Conservation (phyloP, 2,113 vertebrate species). For the Beaufortia kweichowensis region DNA sequence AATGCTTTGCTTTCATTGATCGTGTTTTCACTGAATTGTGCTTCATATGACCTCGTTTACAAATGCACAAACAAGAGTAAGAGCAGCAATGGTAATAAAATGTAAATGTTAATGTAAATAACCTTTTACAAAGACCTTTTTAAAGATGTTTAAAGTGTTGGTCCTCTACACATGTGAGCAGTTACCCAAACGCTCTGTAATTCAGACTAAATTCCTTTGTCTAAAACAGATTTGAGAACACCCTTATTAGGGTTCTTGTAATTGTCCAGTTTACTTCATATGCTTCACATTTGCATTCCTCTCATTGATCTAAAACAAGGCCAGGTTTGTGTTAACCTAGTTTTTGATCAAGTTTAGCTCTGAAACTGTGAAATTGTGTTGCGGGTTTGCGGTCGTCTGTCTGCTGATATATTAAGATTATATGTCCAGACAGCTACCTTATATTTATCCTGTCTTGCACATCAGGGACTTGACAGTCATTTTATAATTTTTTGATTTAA, state of each 20-base stretch:
- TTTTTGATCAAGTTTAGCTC: background rate
- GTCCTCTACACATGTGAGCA: background rate
- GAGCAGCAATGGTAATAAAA: background rate
- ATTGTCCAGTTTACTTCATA: background rate
- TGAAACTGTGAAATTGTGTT: too few relatives aligned
- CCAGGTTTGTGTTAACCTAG: background rate
- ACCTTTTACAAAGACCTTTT: background rate
- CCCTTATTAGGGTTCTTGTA: constrained; percentile 7
- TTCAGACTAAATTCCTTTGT: constrained; percentile 3
- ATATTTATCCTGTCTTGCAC: too few relatives aligned
- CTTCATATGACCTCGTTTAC: background rate
- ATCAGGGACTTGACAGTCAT: too few relatives aligned
- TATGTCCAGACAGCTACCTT: too few relatives aligned
- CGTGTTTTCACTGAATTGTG: background rate
- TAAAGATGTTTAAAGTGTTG: too few relatives aligned
- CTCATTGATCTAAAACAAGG: background rate
- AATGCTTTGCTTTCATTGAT: background rate
- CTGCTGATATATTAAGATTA: too few relatives aligned
- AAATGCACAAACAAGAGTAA: background rate
- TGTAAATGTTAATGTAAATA: background rate
- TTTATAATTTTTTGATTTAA: too few relatives aligned
- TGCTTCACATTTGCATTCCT: constrained; percentile 26
- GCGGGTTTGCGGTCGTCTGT: background rate
- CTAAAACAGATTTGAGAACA: constrained; percentile 33
- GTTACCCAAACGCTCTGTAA: constrained; percentile 15